phyloP scores from a whole-genome alignment of 2,113 vertebrate species.

The Mellivora capensis region DNA sequence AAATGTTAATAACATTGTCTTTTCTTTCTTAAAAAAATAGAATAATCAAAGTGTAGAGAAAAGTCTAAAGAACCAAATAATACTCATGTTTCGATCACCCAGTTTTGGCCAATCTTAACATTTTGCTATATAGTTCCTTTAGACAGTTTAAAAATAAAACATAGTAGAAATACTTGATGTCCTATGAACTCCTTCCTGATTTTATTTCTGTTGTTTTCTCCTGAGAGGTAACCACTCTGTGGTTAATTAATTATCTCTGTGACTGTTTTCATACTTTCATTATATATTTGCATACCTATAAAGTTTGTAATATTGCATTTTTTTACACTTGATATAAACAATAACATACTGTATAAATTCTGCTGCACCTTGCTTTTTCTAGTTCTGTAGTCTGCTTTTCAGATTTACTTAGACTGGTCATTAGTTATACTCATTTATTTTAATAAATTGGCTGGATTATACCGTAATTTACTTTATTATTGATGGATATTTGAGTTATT shows the following conservation, averaged over 20 bases:
- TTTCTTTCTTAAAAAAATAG: slow-evolving; percentile 29
- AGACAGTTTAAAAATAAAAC: not conserved
- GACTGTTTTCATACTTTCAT: not conserved
- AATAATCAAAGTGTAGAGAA: not conserved
- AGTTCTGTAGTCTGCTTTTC: not conserved
- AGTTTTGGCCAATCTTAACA: not conserved
- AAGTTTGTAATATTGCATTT: not conserved
- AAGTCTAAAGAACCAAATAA: not conserved
- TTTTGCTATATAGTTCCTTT: not conserved
- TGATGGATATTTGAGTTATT: not conserved
- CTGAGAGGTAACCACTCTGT: not conserved
- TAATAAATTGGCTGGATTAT: not conserved
- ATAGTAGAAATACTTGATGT: not conserved
- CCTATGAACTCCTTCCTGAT: not conserved
- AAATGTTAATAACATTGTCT: not conserved
- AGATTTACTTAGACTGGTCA: not conserved
- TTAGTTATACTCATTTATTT: not conserved
- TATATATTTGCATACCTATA: not conserved
- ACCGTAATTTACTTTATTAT: not conserved
- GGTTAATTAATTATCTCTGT: slow-evolving; percentile 14
- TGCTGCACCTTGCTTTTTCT: not conserved
- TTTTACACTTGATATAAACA: not conserved
- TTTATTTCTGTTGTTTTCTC: slow-evolving; percentile 24
- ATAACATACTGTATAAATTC: not conserved
- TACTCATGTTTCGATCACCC: not conserved